Base-by-base conservation (phyloP, 2,797 vertebrate genomes). In the Alosa sapidissima region DNA sequence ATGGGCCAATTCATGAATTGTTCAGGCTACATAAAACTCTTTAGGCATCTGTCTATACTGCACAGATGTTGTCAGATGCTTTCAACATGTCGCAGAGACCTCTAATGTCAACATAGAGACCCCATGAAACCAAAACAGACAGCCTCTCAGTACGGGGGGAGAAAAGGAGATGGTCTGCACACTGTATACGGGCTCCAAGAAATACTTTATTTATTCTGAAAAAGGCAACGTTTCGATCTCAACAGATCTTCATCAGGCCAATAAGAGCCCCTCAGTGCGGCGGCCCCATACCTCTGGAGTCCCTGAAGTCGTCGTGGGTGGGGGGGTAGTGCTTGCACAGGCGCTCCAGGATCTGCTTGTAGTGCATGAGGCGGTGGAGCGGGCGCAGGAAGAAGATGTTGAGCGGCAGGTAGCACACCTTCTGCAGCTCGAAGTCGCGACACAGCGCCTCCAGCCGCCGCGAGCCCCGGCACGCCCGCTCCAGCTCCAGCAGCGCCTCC, bases 351-450 rank as follows among this genome's bases (percentile, higher is more conserved):
- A 99, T 97, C 94, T 98, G 98, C 93, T 97, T 98, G 94, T 99
- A 99, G 95, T 99, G 98, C 94, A 96, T 94, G 87, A 99, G 97
- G 89, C 98, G 96, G 93, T 99, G 98, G 89, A 98, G 94, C 0
- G 98, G 98, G 85, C 97, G 95, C 91, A 99, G 97, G 0, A 99
- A 93, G 93, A 99, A 99, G 87, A 97, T 96, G 49, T 98, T 99
- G 89, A 99, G 96, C 2, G 98, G 98, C 88, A 99, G 91, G 92
- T 99, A 99, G 90, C 98, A 99, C 88, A 98, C 98, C 89, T 99
- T 99, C 89, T 99, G 98, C 90, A 98, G 94, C 91, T 99, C 98
- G 81, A 99, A 99, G 90, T 99, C 98, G 84, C 97, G 93, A 94
- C 97, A 99, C 55, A 97, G 91, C 48, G 81, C 92, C 91, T 98